Percentiles rank a stretch among this genome's conserved stretches.
Conservation (phyloP, 2,113 vertebrate species). For the Nannospalax galili region DNA sequence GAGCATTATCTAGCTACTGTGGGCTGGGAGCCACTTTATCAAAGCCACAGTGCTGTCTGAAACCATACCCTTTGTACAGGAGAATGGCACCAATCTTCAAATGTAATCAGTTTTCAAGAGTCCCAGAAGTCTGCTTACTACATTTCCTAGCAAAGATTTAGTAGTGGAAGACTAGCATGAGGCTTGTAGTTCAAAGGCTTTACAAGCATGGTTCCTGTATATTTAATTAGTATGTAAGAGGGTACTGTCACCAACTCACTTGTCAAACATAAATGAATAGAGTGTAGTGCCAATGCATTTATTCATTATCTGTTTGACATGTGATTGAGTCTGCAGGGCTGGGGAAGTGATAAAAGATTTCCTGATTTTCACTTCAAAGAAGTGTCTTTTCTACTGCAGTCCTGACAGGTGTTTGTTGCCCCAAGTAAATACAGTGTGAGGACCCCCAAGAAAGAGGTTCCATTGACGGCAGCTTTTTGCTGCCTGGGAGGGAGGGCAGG, state of each 20-base stretch:
- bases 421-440: slow-evolving; percentile 15
- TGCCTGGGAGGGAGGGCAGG: background rate
- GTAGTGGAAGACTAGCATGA: slow-evolving; percentile 31
- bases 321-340: slow-evolving; percentile 40
- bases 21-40: slow-evolving; percentile 37
- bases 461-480: background rate
- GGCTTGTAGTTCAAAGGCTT: slow-evolving; percentile 69
- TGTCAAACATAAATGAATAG: slow-evolving; percentile 71
- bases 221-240: slow-evolving; percentile 68
- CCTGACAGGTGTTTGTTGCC: background rate
- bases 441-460: background rate
- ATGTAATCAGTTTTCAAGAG: slow-evolving; percentile 38
- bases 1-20: background rate
- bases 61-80: background rate
- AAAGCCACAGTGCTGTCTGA: slow-evolving; percentile 40
- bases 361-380: slow-evolving; percentile 54
- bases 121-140: slow-evolving; percentile 61
- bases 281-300: slow-evolving; percentile 27
- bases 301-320: slow-evolving; percentile 62
- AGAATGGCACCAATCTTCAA: slow-evolving; percentile 49
- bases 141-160: slow-evolving; percentile 57
- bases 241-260: slow-evolving; percentile 57
- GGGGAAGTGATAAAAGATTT: slow-evolving; percentile 52
- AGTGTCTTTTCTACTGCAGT: background rate
- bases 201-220: slow-evolving; percentile 61